phyloP scores from a whole-genome alignment of 2,888 invertebrate genomes.

The Sarcophaga variegata region DNA sequence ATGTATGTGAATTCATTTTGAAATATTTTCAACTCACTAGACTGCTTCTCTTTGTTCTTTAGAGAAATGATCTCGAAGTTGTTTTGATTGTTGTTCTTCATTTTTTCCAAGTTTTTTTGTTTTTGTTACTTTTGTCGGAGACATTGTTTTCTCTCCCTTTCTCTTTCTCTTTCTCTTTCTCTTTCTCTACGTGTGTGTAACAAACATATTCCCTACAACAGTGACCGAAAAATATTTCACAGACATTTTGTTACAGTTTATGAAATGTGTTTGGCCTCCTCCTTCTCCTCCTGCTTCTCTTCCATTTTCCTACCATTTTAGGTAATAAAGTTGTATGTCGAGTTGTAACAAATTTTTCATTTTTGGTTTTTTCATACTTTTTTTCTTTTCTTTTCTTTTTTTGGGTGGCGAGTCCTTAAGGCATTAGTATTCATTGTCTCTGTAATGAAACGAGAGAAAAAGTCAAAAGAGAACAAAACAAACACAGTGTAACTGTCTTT shows the following conservation, averaged over 20 bases:
- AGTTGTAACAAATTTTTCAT: no score
- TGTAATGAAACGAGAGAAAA: background rate
- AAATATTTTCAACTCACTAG: no score
- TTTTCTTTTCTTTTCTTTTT: background rate
- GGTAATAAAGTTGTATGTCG: slow-evolving; percentile 36
- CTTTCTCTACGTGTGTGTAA: no score
- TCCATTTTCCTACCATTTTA: slow-evolving; percentile 10
- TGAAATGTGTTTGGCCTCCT: background rate
- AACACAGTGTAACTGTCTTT: slow-evolving; percentile 3
- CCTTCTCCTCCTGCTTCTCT: no score
- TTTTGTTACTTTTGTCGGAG: no score
- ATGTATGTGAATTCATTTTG: no score
- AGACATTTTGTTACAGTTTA: slow-evolving; percentile 22
- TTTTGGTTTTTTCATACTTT: background rate
- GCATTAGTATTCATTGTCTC: slow-evolving; percentile 47
- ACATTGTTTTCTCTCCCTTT: no score
- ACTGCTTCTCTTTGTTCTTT: no score
- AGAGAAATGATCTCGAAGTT: no score
- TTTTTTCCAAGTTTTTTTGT: no score
- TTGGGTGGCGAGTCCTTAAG: background rate
- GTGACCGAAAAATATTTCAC: slow-evolving; percentile 14
- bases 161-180: no score
- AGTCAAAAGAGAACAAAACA: background rate
- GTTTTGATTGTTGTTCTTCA: no score
- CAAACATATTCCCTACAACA: background rate